Evolutionary conservation across 2,113 vertebrate species (phyloP), one percentile per base, ranked within the genome.

Genomic region (Ciconia stormi): DNA sequence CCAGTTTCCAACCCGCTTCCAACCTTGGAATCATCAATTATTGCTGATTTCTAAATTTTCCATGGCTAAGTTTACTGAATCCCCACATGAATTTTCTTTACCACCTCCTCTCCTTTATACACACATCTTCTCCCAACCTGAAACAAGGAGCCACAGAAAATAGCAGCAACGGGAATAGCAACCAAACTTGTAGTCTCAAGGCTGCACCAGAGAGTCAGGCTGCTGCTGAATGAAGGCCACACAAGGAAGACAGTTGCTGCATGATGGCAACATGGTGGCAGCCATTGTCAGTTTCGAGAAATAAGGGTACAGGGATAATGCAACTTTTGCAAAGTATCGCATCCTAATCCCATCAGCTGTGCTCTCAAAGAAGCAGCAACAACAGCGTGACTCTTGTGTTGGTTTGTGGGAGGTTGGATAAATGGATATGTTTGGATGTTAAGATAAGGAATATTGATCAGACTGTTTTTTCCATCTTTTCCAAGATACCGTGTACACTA

Each of bases 121-220:
- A 38, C 3, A 2, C 13, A 23, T 44, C 25, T 56, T 29, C 13
- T 67, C 61, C 42, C 36, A 78, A 2, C 6, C 16, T 62, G 27
- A 77, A 62, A 73, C 34, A 78, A n/a, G 23, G 16, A 93, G 10
- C 3, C 12, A 11, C 4, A 34, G 29, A 23, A 81, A 89, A n/a
- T 3, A 76, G 3, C 20, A 81, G 20, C 4, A 72, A 16, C 20
- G 80, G 21, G 18, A 65, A 81, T 3, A 65, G 10, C 9, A 93
- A n/a, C 7, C 1, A 42, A 65, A 61, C 36, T 19, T 67, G 13
- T 2, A 16, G 17, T 32, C 40, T 82, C 19, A n/a, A 5, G 15
- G 16, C 11, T 20, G 10, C 0, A 0, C 36, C 20, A 25, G n/a
- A 66, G 26, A 13, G 9, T 47, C 67, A 59, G 29, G 4, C 55